Conservation (phyloP, 2,797 vertebrate species). For the Aphelocoma californica region DNA sequence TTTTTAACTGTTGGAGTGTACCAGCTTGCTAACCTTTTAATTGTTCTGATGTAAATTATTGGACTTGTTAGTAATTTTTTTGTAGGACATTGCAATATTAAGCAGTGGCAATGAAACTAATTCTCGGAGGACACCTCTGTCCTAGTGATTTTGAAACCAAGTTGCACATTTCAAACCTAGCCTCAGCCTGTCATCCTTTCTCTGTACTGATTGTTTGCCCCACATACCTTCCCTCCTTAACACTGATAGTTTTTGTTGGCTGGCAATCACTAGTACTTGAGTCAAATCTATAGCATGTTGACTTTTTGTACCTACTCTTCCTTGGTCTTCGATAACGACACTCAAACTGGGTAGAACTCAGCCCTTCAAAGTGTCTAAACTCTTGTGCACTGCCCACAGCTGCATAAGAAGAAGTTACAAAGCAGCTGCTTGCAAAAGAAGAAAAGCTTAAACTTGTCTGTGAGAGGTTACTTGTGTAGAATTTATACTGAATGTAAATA, state of each 20-base stretch:
- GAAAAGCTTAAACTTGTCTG: neutral
- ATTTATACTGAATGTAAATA: constrained; percentile 21
- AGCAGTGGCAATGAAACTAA: neutral
- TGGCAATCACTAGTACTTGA: neutral
- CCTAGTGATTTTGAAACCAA: neutral
- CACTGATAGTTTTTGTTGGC: neutral
- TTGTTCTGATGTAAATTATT: constrained; percentile 48
- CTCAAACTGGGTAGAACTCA: neutral
- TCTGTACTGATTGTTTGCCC: neutral
- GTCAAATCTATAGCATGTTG: neutral
- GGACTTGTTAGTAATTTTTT: constrained; percentile 1
- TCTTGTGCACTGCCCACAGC: neutral
- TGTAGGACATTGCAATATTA: constrained; percentile 47
- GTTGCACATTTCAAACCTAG: constrained; percentile 51
- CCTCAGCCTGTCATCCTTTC: constrained; percentile 13
- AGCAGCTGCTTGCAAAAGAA: constrained; percentile 26
- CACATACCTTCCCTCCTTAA: neutral
- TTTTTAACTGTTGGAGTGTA: neutral
- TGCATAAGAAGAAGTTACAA: neutral
- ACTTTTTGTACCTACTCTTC: neutral
- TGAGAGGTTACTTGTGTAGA: neutral
- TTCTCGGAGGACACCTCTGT: constrained; percentile 10
- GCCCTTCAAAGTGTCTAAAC: neutral
- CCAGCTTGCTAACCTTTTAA: constrained; percentile 4
- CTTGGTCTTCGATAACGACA: neutral